These are phyloP conservation scores for Neoniphon sammara DNA, from an alignment of 2,797 vertebrate species.

Conservation along the genomic window DNA sequence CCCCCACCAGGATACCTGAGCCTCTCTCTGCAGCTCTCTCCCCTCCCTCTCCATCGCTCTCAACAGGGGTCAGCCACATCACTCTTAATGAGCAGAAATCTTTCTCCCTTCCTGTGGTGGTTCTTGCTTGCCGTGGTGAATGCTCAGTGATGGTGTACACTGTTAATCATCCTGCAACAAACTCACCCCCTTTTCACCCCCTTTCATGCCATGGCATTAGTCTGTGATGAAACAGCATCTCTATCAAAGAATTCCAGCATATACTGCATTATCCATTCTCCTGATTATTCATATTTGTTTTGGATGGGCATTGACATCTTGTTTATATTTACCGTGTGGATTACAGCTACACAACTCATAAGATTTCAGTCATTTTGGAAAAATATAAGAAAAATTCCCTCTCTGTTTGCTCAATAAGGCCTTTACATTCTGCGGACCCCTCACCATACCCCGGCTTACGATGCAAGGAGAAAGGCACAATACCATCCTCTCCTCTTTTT, in stretches of 20 bases:
- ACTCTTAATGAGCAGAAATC: constrained; percentile 72
- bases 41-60: constrained; percentile 28
- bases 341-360: constrained; percentile 10
- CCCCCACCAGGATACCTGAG: constrained; percentile 76
- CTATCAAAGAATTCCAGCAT: constrained; percentile 2
- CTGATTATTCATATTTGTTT: not conserved
- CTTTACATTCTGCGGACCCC: constrained; percentile 24
- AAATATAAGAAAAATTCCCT: not conserved
- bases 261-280: not conserved
- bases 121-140: constrained; percentile 50
- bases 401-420: constrained; percentile 5
- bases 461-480: constrained; percentile 54
- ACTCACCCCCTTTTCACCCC: constrained; percentile 1
- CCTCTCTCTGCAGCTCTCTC: constrained; percentile 50
- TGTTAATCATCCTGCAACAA: constrained; percentile 60
- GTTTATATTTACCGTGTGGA: not conserved
- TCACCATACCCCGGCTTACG: constrained; percentile 27
- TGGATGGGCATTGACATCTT: not conserved
- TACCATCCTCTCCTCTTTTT: constrained; percentile 64
- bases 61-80: constrained; percentile 73
- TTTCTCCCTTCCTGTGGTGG: constrained; percentile 56
- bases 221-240: constrained; percentile 9
- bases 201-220: constrained; percentile 22
- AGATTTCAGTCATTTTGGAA: not conserved
- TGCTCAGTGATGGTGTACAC: constrained; percentile 46